These are phyloP conservation scores for Glossosoma conforme DNA, from an alignment of 1,140 invertebrate species.

Conservation along the genomic window DNA sequence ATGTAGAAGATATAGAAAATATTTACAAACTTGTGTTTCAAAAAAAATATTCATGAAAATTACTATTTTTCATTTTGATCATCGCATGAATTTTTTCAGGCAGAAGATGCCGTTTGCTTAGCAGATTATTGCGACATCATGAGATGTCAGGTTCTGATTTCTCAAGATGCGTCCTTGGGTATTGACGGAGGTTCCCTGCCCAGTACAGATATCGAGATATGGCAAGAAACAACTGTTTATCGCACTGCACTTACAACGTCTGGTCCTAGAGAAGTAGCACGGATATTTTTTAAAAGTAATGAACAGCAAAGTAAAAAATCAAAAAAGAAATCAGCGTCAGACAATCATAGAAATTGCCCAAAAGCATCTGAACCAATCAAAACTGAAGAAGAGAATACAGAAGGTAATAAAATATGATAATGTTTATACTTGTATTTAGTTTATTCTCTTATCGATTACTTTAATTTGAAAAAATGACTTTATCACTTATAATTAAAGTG, in stretches of 20 bases:
- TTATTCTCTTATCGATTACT: no score
- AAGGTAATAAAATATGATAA: no score
- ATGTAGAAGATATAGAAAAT: no score
- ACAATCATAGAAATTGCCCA: conserved; percentile 28
- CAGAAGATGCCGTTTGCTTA: conserved; percentile 83
- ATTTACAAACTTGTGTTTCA: no score
- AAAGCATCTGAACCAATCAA: conserved; percentile 23
- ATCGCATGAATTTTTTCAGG: conserved; percentile 57
- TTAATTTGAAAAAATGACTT: no score
- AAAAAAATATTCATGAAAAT: no score
- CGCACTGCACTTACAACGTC: conserved; percentile 62
- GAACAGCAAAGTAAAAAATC: conserved; percentile 24
- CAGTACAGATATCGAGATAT: conserved; percentile 71
- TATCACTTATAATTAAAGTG: no score
- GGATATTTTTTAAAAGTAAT: conserved; percentile 28
- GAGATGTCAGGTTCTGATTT: conserved; percentile 82
- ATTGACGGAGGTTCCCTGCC: conserved; percentile 53
- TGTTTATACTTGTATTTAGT: no score
- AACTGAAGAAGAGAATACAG: conserved; percentile 10
- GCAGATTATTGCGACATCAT: conserved; percentile 94
- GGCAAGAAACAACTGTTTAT: conserved; percentile 63
- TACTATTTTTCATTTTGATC: no score
- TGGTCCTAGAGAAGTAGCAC: conserved; percentile 40
- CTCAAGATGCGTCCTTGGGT: conserved; percentile 60
- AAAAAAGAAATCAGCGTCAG: conserved; percentile 17